phyloP scores from a whole-genome alignment of 2,797 vertebrate species.

The Oryzias sinensis region DNA sequence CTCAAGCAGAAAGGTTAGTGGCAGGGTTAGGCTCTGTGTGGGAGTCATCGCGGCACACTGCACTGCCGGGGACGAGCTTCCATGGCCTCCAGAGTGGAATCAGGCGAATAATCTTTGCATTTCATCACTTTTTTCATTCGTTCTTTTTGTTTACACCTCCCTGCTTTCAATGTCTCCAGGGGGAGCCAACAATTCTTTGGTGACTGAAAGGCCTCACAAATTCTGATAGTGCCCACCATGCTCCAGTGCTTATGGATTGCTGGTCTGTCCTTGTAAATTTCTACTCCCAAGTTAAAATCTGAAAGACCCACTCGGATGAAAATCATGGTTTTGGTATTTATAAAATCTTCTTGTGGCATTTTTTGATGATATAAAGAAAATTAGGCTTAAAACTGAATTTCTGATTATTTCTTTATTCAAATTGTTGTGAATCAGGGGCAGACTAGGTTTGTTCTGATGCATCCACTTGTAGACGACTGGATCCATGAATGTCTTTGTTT shows the following conservation, averaged over 20 bases:
- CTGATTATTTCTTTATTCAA: too few species aligned
- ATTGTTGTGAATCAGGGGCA: too few species aligned
- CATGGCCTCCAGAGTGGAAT: conserved; percentile 36
- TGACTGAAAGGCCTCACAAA: conserved; percentile 43
- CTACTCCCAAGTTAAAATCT: conserved; percentile 40
- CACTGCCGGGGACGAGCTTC: conserved; percentile 63
- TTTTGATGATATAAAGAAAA: too few species aligned
- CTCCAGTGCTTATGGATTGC: conserved; percentile 33
- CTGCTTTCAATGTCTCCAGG: conserved; percentile 34
- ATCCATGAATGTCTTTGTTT: too few species aligned
- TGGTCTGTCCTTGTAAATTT: conserved; percentile 47
- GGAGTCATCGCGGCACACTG: conserved; percentile 54
- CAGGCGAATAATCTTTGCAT: conserved; percentile 57
- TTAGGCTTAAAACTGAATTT: too few species aligned
- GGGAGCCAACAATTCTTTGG: conserved; percentile 56
- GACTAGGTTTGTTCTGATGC: too few species aligned
- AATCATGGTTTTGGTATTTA: too few species aligned
- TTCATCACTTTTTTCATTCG: conserved; percentile 38
- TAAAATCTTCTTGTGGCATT: too few species aligned
- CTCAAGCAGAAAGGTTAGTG: conserved; percentile 67
- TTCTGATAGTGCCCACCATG: conserved; percentile 49
- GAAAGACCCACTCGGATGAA: not conserved
- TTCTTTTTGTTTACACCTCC: conserved; percentile 15
- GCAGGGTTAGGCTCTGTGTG: conserved; percentile 47
- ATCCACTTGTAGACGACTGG: too few species aligned